These are phyloP conservation scores for Hirtodrosophila alboralis DNA, from an alignment of 2,888 invertebrate genomes.

Conservation along the genomic window DNA sequence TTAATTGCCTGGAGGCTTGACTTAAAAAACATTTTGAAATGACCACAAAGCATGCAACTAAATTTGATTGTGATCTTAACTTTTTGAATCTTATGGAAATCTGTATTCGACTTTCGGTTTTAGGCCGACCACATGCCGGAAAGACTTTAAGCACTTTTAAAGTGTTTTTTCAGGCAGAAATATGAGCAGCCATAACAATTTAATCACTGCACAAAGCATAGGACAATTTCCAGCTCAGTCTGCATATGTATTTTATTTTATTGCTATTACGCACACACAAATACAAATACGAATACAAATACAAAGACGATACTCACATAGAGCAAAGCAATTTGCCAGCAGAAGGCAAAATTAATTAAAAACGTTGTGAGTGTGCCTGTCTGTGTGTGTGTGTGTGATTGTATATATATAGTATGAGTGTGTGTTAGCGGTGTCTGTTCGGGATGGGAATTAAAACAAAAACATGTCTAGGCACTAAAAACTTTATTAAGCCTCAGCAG, in stretches of 20 bases:
- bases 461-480: slow-evolving; percentile 79
- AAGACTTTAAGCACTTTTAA: slow-evolving; percentile 31
- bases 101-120: slow-evolving; percentile 1
- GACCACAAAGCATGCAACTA: slow-evolving; percentile 11
- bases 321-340: slow-evolving; percentile 54
- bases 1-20: slow-evolving; percentile 7
- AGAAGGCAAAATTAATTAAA: slow-evolving; percentile 74
- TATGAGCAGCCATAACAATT: slow-evolving; percentile 59
- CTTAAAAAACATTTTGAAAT: slow-evolving; percentile 10
- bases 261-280: slow-evolving; percentile 45
- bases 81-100: neutral
- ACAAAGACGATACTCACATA: slow-evolving; percentile 20
- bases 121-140: neutral
- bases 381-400: slow-evolving; percentile 3
- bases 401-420: slow-evolving; percentile 9
- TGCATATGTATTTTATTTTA: slow-evolving; percentile 64
- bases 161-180: slow-evolving; percentile 20
- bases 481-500: slow-evolving; percentile 73
- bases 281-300: too few relatives aligned
- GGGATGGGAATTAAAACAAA: slow-evolving; percentile 61
- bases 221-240: slow-evolving; percentile 40
- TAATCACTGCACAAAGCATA: slow-evolving; percentile 63
- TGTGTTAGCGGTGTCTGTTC: slow-evolving; percentile 8
- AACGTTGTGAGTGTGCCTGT: slow-evolving; percentile 32
- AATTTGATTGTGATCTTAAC: slow-evolving; percentile 13